Percentiles rank a stretch among this genome's conserved stretches.
These are phyloP conservation scores for Choristoneura fumiferana DNA, from an alignment of 1,140 invertebrate genomes.

Conservation along the genomic window DNA sequence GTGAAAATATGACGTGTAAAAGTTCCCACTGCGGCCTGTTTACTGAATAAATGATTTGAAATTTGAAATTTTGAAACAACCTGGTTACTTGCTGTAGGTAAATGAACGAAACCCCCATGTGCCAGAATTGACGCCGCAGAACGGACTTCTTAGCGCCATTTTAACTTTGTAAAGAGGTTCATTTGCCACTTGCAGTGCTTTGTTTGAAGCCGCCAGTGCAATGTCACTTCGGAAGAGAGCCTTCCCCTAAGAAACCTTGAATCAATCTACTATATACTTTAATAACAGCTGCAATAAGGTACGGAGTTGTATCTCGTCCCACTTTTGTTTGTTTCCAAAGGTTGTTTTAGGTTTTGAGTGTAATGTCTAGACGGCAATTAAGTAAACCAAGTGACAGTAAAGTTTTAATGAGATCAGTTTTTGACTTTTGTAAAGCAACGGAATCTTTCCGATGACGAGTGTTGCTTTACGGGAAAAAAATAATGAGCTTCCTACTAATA, in stretches of 20 bases:
- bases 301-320: not conserved
- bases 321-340: not conserved
- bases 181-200: slow-evolving; percentile 66
- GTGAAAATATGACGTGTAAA: too few relatives aligned
- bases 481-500: too few relatives aligned
- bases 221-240: slow-evolving; percentile 57
- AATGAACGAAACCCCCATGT: not conserved
- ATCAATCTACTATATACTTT: slow-evolving; percentile 31
- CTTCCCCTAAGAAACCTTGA: slow-evolving; percentile 30
- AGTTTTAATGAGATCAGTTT: slow-evolving; percentile 66
- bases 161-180: slow-evolving; percentile 60
- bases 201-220: slow-evolving; percentile 60
- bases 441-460: too few relatives aligned
- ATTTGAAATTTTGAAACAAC: too few relatives aligned
- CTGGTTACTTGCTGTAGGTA: too few relatives aligned
- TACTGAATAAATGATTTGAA: too few relatives aligned
- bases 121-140: not conserved
- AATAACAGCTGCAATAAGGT: slow-evolving; percentile 3
- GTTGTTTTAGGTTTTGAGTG: slow-evolving; percentile 36
- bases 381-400: slow-evolving; percentile 38
- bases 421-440: slow-evolving; percentile 26
- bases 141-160: slow-evolving; percentile 25
- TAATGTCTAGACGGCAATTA: slow-evolving; percentile 57
- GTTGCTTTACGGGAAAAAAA: too few relatives aligned
- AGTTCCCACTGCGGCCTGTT: too few relatives aligned